Base-by-base conservation (phyloP, 2,888 invertebrate species). In the Agriopis aurantiaria region DNA sequence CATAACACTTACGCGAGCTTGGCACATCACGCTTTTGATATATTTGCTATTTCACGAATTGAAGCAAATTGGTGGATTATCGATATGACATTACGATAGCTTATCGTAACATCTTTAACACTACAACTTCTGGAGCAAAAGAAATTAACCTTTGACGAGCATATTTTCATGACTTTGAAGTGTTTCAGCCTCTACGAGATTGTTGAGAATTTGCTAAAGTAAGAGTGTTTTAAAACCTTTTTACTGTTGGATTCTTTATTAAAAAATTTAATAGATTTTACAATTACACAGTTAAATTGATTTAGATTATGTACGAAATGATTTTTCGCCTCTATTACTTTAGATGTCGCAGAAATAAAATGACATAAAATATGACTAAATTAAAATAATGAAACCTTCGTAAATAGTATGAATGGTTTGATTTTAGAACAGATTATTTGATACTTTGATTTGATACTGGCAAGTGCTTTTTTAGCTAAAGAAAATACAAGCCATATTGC, bases 61-160 rank as follows among this genome's bases (percentile, higher is more conserved):
- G 17, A 23, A 23, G 17, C 17, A 23, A 46, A 46, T 10, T 11
- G 1, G 46, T 46, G 46, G 3, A 5, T 33, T 33, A 33, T 33
- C 33, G 33, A 33, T 5, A 33, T 33, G 33, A 33, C 33, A 5
- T 33, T 33, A 33, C 33, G 33, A 33, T 14, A 11, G 10, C 43
- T 43, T 9, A 56, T 56, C 55, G 14, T 17, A 10, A 14, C 3
- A 49, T 60, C 60, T 40, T 23, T 62, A 52, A 12, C 52, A 52
- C 49, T 62, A 62, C 17, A 51, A 43, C 58, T 33, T 57, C 11
- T 45, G 8, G 1, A 52, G 43, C 43, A 62, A 52, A 52, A 45
- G 41, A 62, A 60, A 62, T 62, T 43, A 62, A 62, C 61, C 17
- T 62, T 62, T 52, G 51, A 62, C 52, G 52, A 52, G 61, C 51